Conservation (phyloP, 2,113 vertebrate species). For the Eonycteris spelaea region DNA sequence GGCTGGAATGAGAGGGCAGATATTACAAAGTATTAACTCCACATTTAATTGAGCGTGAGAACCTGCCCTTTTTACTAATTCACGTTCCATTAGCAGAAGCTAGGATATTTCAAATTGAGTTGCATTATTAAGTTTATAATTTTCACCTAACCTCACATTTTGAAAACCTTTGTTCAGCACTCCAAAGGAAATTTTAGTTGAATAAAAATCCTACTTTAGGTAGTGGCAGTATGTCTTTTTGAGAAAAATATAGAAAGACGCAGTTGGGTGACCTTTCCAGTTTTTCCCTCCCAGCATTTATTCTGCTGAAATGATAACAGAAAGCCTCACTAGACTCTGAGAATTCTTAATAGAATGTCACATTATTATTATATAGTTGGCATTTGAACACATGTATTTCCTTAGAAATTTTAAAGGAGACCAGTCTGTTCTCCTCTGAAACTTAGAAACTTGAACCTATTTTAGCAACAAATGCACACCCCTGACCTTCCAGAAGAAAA, state of each 20-base stretch:
- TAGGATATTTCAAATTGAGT: background rate
- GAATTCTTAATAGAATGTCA: background rate
- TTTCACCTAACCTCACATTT: background rate
- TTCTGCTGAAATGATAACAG: background rate
- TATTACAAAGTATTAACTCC: background rate
- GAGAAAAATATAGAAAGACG: background rate
- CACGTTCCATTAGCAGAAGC: background rate
- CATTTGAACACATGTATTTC: background rate
- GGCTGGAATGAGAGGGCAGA: background rate
- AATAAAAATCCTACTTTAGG: conserved; percentile 13
- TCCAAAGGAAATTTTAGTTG: background rate
- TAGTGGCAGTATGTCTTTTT: background rate
- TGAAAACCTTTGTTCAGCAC: background rate
- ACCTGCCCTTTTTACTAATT: conserved; percentile 34
- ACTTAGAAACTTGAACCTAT: background rate
- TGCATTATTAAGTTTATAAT: conserved; percentile 43
- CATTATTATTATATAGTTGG: background rate
- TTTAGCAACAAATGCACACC: background rate
- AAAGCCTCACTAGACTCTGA: background rate
- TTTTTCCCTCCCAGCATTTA: background rate
- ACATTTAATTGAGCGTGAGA: background rate
- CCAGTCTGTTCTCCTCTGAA: background rate
- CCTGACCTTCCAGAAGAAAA: background rate
- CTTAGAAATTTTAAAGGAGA: background rate
- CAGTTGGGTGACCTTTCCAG: conserved; percentile 1